Conservation (phyloP, 2,113 vertebrate species). For the Axis porcinus region DNA sequence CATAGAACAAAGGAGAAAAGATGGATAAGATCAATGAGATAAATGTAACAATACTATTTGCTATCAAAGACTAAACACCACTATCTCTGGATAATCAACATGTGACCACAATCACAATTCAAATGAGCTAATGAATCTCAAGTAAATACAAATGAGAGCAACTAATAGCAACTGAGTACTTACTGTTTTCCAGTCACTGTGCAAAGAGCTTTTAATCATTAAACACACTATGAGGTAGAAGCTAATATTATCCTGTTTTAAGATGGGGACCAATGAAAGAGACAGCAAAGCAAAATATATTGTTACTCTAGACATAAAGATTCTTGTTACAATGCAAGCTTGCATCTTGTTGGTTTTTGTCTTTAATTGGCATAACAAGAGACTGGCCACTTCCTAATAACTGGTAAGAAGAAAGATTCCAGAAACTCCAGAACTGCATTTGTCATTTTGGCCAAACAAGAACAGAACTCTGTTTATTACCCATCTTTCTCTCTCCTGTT, state of each 20-base stretch:
- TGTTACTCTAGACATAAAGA: neutral
- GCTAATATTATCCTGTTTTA: neutral
- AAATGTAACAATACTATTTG: neutral
- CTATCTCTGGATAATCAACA: neutral
- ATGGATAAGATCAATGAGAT: neutral
- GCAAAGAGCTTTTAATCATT: neutral
- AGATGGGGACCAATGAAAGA: neutral
- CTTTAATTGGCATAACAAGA: neutral
- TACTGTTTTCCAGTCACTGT: neutral
- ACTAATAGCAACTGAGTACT: neutral
- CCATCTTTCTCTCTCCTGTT: neutral
- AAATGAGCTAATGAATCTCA: neutral
- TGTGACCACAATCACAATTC: neutral
- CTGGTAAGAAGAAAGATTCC: neutral
- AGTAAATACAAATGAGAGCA: neutral
- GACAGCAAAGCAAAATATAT: neutral
- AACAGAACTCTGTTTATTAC: neutral
- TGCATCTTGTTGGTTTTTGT: neutral
- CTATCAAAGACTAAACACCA: neutral
- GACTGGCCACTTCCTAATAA: neutral
- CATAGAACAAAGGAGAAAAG: neutral
- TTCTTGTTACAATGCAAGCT: neutral
- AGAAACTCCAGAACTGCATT: neutral
- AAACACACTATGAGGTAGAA: neutral
- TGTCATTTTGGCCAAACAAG: neutral